phyloP scores from a whole-genome alignment of 2,888 invertebrate genomes.

The Lycocerus yunnanus region DNA sequence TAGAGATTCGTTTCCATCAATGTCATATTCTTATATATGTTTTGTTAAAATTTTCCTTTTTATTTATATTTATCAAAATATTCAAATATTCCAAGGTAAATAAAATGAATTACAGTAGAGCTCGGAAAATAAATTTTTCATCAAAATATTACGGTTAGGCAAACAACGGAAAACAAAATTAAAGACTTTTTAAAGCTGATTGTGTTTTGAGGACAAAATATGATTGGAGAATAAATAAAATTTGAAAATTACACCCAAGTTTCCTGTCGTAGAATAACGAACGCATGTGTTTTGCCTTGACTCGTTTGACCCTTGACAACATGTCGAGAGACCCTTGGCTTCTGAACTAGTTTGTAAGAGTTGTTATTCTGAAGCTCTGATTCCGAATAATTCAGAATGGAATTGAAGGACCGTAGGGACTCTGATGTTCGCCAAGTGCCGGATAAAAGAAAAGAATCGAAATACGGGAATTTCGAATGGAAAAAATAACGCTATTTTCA shows the following conservation, averaged over 20 bases:
- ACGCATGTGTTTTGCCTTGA: slow-evolving; percentile 16
- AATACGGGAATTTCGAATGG: slow-evolving; percentile 32
- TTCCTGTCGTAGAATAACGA: not conserved
- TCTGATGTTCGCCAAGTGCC: slow-evolving; percentile 32
- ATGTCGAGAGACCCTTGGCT: slow-evolving; percentile 26
- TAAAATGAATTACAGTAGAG: not conserved
- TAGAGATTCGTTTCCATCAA: slow-evolving; percentile 13
- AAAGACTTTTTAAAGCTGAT: not conserved
- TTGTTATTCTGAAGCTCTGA: slow-evolving; percentile 37
- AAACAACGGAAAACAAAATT: not conserved
- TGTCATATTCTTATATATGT: slow-evolving; percentile 12
- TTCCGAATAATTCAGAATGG: slow-evolving; percentile 36
- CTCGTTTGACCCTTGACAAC: slow-evolving; percentile 22
- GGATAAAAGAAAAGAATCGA: slow-evolving; percentile 32
- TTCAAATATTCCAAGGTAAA: not conserved
- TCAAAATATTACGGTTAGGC: not conserved
- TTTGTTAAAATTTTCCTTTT: slow-evolving; percentile 11
- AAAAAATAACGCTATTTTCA: slow-evolving; percentile 31
- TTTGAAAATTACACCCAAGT: not conserved
- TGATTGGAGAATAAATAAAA: not conserved
- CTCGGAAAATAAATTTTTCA: not conserved
- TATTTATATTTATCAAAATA: slow-evolving; percentile 15
- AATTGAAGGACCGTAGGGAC: slow-evolving; percentile 35
- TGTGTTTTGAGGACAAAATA: not conserved
- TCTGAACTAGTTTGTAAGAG: slow-evolving; percentile 29